phyloP scores from a whole-genome alignment of 2,888 invertebrate species.

The Teinopalpus imperialis region DNA sequence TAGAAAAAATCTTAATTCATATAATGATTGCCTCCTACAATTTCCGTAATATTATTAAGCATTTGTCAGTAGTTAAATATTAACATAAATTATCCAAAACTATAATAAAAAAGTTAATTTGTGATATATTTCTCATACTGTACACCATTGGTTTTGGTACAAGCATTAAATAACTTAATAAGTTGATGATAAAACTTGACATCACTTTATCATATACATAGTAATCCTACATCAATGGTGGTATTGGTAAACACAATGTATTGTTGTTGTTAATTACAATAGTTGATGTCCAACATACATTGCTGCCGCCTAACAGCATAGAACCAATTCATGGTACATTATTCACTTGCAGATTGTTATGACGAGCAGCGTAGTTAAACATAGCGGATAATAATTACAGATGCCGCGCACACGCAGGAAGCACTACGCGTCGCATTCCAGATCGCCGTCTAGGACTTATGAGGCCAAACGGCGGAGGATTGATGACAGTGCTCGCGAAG shows the following conservation, averaged over 20 bases:
- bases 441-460: slow-evolving; percentile 79
- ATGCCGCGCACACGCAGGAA: slow-evolving; percentile 93
- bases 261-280: slow-evolving; percentile 32
- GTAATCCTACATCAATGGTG: slow-evolving; percentile 2
- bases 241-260: slow-evolving; percentile 18
- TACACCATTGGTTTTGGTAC: slow-evolving; percentile 15
- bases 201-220: slow-evolving; percentile 2
- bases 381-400: slow-evolving; percentile 66
- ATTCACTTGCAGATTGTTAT: neutral
- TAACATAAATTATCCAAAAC: neutral
- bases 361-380: neutral
- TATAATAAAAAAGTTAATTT: neutral
- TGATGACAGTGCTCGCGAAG: slow-evolving; percentile 77
- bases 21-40: no score
- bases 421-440: slow-evolving; percentile 86
- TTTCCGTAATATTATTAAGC: neutral
- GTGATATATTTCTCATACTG: neutral
- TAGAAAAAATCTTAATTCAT: no score
- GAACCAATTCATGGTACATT: slow-evolving; percentile 36
- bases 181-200: neutral
- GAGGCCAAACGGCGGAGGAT: slow-evolving; percentile 88
- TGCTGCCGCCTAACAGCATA: slow-evolving; percentile 22
- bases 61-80: neutral
- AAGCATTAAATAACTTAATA: neutral
- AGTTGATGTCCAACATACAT: slow-evolving; percentile 30